phyloP scores from a whole-genome alignment of 2,113 vertebrate genomes.

The Pyrgilauda ruficollis region DNA sequence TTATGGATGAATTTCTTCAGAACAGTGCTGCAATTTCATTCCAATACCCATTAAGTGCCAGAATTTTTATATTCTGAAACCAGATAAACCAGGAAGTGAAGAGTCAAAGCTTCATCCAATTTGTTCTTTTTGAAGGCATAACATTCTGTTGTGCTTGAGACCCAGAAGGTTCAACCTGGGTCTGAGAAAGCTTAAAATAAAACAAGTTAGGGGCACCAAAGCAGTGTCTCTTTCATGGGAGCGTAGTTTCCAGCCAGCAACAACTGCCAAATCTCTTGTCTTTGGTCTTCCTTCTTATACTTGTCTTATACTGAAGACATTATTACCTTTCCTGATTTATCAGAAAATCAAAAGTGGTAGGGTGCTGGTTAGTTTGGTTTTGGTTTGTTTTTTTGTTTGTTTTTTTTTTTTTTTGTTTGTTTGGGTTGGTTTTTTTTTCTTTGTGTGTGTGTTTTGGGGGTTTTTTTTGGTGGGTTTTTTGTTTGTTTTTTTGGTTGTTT shows the following conservation, averaged over 20 bases:
- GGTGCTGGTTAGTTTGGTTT: neutral
- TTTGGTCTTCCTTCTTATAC: neutral
- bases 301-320: neutral
- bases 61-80: neutral
- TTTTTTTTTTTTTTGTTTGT: too few species aligned
- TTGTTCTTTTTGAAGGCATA: neutral
- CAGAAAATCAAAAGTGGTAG: neutral
- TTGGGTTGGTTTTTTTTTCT: too few species aligned
- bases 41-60: neutral
- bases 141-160: neutral
- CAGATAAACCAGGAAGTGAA: neutral
- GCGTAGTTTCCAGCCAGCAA: neutral
- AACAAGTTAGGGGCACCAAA: neutral
- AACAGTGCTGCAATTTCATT: neutral
- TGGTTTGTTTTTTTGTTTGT: neutral
- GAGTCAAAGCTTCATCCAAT: neutral
- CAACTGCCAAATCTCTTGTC: neutral
- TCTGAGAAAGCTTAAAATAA: neutral
- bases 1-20: neutral
- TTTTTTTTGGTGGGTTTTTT: too few species aligned
- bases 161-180: neutral
- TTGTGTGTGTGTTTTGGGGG: too few species aligned
- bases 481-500: too few species aligned
- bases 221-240: neutral
- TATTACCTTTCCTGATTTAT: neutral